phyloP scores from a whole-genome alignment of 2,888 invertebrate genomes.

The Latrodectus elegans region DNA sequence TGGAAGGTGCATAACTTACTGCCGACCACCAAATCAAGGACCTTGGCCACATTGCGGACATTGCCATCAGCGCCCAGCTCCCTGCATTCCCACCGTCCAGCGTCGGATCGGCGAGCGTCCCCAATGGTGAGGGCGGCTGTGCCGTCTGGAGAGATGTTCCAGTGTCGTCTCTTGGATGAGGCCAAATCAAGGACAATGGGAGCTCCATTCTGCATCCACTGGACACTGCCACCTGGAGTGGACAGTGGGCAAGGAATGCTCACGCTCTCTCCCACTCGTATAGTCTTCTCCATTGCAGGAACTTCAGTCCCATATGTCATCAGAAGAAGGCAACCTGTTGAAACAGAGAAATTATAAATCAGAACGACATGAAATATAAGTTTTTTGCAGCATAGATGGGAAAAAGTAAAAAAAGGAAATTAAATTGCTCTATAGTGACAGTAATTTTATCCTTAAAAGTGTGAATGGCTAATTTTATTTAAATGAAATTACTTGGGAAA shows the following conservation, averaged over 20 bases:
- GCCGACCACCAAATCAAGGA: constrained; percentile 70
- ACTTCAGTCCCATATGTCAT: neutral
- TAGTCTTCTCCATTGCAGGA: constrained; percentile 34
- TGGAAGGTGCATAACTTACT: constrained; percentile 63
- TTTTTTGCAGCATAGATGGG: too few species aligned
- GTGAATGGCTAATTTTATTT: too few species aligned
- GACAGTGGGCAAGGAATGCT: constrained; percentile 71
- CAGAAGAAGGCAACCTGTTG: neutral
- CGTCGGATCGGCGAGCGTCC: constrained; percentile 70
- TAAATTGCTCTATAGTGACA: too few species aligned
- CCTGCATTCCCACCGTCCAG: constrained; percentile 72
- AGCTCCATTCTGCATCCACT: constrained; percentile 71
- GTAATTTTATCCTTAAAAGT: too few species aligned
- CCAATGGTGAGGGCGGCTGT: constrained; percentile 70
- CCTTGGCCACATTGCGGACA: constrained; percentile 69
- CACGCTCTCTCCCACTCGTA: constrained; percentile 69
- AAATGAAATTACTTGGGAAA: too few species aligned
- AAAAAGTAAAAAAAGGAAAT: too few species aligned
- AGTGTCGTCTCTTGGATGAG: constrained; percentile 70
- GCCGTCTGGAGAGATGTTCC: constrained; percentile 71
- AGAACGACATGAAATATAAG: too few species aligned
- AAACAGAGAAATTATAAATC: too few species aligned
- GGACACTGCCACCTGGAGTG: constrained; percentile 71
- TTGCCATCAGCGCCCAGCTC: constrained; percentile 71
- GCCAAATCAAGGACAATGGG: constrained; percentile 69